Percentiles rank a stretch among this genome's conserved stretches.
These are phyloP conservation scores for Ecdyonurus torrentis DNA, from an alignment of 2,888 invertebrate genomes.

Conservation along the genomic window DNA sequence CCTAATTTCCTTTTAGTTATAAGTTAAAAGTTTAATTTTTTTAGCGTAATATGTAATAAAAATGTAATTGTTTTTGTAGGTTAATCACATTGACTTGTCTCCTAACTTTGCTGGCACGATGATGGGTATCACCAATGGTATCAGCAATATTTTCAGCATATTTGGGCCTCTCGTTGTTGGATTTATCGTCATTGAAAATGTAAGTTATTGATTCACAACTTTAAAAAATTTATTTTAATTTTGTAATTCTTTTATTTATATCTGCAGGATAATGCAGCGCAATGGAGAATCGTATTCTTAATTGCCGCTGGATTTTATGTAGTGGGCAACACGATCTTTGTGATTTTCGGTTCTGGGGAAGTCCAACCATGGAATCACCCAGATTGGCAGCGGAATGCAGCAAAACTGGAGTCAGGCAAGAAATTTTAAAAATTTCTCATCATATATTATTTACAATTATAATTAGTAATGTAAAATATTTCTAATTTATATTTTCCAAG, in stretches of 20 bases:
- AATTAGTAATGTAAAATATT: too few species aligned
- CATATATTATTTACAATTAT: too few species aligned
- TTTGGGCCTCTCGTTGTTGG: conserved; percentile 27
- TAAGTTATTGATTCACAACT: neutral
- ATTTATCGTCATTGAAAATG: conserved; percentile 20
- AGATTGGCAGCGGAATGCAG: neutral
- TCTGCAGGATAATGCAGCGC: conserved; percentile 35
- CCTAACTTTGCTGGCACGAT: conserved; percentile 32
- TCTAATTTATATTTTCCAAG: too few species aligned
- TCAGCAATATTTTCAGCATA: conserved; percentile 27
- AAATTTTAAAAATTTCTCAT: too few species aligned
- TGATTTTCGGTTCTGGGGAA: conserved; percentile 47
- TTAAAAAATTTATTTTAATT: neutral
- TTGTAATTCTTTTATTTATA: conserved; percentile 14
- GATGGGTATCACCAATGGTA: conserved; percentile 31
- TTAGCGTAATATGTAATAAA: too few species aligned
- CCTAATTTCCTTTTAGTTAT: too few species aligned
- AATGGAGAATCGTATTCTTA: conserved; percentile 63
- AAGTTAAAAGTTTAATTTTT: too few species aligned
- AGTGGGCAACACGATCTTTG: conserved; percentile 47
- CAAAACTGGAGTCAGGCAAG: too few species aligned
- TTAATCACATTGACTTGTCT: conserved; percentile 33
- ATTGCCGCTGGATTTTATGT: conserved; percentile 52
- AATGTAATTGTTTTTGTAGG: too few species aligned
- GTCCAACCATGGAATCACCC: conserved; percentile 56